Evolutionary conservation across 1,140 invertebrate genomes (phyloP).

Genomic region (Adelges cooleyi): DNA sequence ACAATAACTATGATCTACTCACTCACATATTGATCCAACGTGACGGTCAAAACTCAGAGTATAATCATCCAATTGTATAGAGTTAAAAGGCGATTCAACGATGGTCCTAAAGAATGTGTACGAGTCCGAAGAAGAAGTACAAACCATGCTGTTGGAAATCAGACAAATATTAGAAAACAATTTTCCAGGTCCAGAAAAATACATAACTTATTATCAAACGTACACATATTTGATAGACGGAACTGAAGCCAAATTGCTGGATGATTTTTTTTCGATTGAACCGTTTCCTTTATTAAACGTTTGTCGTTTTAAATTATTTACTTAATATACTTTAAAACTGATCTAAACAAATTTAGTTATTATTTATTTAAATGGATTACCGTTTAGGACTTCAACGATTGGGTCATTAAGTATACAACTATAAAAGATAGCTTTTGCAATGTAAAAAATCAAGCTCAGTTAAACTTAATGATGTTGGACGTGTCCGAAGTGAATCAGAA

Average conservation of each 20-base stretch:
- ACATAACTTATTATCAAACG: conserved; percentile 51
- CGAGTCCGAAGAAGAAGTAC: conserved; percentile 42
- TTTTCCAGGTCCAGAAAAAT: conserved; percentile 52
- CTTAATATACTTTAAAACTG: no score
- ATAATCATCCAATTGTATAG: no score
- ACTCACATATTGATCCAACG: no score
- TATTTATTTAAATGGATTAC: no score
- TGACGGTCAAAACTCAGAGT: no score
- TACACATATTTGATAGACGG: conserved; percentile 61
- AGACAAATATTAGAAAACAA: conserved; percentile 49
- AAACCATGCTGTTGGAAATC: conserved; percentile 43
- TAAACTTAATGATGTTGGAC: conserved; percentile 23
- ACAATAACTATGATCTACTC: no score
- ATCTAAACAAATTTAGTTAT: no score
- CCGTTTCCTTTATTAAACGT: conserved; percentile 46
- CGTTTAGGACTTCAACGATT: conserved; percentile 15
- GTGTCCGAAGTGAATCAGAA: background rate
- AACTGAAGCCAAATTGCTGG: conserved; percentile 49
- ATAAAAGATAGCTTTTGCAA: background rate
- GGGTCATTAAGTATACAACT: background rate
- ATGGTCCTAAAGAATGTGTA: conserved; percentile 37
- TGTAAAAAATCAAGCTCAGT: background rate
- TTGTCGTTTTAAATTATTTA: no score
- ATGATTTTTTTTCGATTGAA: conserved; percentile 52
- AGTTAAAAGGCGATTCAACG: conserved; percentile 30